phyloP scores from a whole-genome alignment of 2,888 invertebrate genomes.

The Idaea biselata region DNA sequence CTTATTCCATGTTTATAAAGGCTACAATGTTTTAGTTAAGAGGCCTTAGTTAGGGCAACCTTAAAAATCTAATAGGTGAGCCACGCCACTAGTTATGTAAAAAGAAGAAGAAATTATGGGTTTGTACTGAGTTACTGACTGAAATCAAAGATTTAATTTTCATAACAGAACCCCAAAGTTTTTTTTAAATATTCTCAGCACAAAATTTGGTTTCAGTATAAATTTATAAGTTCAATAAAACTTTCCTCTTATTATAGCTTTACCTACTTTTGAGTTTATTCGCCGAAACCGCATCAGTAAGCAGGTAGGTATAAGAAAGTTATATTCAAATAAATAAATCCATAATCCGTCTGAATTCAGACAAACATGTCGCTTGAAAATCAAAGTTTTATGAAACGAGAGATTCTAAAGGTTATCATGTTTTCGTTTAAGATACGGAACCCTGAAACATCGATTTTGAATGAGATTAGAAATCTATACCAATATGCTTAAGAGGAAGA shows the following conservation, averaged over 20 bases:
- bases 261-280: slow-evolving; percentile 30
- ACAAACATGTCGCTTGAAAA: slow-evolving; percentile 13
- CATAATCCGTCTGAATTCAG: slow-evolving; percentile 14
- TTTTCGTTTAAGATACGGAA: too few species aligned
- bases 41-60: too few species aligned
- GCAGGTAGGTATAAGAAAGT: slow-evolving; percentile 11
- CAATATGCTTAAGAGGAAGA: too few species aligned
- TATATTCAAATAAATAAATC: slow-evolving; percentile 26
- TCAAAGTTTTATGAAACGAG: slow-evolving; percentile 10
- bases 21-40: too few species aligned
- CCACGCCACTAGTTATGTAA: too few species aligned
- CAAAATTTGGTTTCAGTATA: slow-evolving; percentile 7
- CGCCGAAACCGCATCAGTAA: slow-evolving; percentile 38
- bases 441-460: too few species aligned
- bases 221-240: slow-evolving; percentile 46
- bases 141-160: neutral
- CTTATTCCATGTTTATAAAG: too few species aligned
- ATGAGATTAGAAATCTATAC: too few species aligned
- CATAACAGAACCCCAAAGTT: neutral
- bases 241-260: slow-evolving; percentile 36
- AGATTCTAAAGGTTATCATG: neutral
- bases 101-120: too few species aligned
- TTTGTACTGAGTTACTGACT: too few species aligned
- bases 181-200: neutral
- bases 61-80: too few species aligned